Base-by-base conservation (phyloP, 1,140 invertebrate species). In the Augochlora pura region DNA sequence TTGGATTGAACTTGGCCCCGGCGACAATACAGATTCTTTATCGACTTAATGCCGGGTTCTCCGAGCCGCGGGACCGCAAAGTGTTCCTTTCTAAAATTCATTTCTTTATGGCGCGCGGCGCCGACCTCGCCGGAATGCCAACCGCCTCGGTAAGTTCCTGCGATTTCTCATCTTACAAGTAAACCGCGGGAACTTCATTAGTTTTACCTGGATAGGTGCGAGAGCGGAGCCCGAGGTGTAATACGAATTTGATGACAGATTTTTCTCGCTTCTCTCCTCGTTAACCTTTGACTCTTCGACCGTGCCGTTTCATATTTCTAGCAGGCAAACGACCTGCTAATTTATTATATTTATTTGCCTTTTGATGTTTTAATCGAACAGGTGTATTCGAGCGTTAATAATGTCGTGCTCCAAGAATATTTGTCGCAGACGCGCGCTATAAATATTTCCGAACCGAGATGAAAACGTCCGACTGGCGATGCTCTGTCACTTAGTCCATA, bases 21-120 rank as follows among this genome's bases (percentile, higher is more conserved):
- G 46, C 60, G 73, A 68, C 65, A 65, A 77, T 62, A 69, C 74
- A 69, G 57, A 69, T 77, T 77, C 65, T 77, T 77, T 70, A 70
- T 69, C 74, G 27, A 18, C 49, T 60, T 76, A 68, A 69, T 69
- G n/a, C 52, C 21, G 59, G 25, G 62, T 39, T 10, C 25, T 38
- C 7, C 16, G 42, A n/a, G 32, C 32, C 9, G 10, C 9, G 25
- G 3, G 3, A 16, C 6, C 27, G 10, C 59, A 27, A 25, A 27
- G 59, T 27, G 59, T 27, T 62, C 59, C 54, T 57, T n/a, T 57
- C n/a, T 57, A 57, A 57, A 57, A 57, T n/a, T n/a, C 54, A 57
- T 57, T n/a, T 57, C 18, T 14, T 1, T 21, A 57, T 21, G 4
- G 54, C 54, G 6, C 21, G 16, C 16, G 21, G 18, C 52, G 18